Base-by-base conservation (phyloP, 2,113 vertebrate species). In the Indicator maculatus region DNA sequence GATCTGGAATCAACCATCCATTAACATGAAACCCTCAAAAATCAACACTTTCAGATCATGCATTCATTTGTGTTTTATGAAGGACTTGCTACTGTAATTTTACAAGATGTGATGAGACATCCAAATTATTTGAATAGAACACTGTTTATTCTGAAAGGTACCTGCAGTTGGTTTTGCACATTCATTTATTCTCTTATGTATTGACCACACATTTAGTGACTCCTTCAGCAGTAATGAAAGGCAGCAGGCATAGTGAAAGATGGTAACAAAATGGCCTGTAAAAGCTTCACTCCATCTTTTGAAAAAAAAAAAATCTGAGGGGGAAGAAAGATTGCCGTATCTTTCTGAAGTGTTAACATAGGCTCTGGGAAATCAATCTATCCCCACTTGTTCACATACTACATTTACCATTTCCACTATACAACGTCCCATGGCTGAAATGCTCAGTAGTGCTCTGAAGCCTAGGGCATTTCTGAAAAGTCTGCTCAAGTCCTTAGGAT, bases 301-400 rank as follows among this genome's bases (percentile, higher is more conserved):
- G 9, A 53, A 83, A 71, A 41, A 83, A 71, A 7, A 82, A 84
- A 89, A 78, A 84, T 9, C 9, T 3, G 26, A 64, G 4, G 6
- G 11, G 20, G 2, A 71, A 59, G 31, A 73, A 47, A 39, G 41
- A 56, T 26, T 44, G 23, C 56, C 7, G 1, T 16, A 12, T 21
- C 61, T 71, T 86, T 77, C 65, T 38, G 91, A 81, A 81, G 19
- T 21, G 18, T 47, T 75, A 93, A 61, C 26, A 78, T 23, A 79
- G 28, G 12, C 63, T 88, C 65, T 27, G 74, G 31, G 38, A 92
- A 65, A 45, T 53, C 0, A 24, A 67, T 41, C 41, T 66, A 16
- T 24, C 24, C 26, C 63, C 6, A 1, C 11, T 72, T 78, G 17
- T 47, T 82, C 30, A 53, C 5, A 3, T 52, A 44, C 8, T 63